These are phyloP conservation scores for Australoheros facetus DNA, from an alignment of 2,797 vertebrate species.

Conservation along the genomic window DNA sequence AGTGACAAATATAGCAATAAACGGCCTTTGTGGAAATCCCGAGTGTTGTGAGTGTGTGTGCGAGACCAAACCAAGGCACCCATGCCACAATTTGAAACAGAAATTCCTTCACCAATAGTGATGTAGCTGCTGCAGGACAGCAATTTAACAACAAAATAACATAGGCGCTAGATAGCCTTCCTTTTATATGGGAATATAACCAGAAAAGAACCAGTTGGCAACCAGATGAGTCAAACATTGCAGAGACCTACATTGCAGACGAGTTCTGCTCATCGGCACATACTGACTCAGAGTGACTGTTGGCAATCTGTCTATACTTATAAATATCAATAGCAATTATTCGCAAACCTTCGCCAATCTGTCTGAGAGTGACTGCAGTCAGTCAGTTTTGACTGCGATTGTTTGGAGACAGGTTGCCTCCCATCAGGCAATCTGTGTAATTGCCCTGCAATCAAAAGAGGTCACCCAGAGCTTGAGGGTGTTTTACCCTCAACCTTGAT, in stretches of 20 bases:
- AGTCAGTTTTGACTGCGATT: too few species aligned
- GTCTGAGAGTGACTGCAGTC: too few species aligned
- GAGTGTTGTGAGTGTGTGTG: too few species aligned
- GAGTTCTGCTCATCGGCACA: neutral
- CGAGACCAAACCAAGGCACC: too few species aligned
- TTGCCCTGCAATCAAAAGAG: too few species aligned
- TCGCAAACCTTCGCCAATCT: too few species aligned
- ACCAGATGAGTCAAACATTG: neutral
- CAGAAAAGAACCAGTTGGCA: neutral
- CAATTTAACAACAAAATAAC: neutral
- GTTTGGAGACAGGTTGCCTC: too few species aligned
- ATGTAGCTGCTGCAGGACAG: neutral
- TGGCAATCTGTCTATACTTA: neutral
- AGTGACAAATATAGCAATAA: too few species aligned
- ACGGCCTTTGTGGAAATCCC: too few species aligned
- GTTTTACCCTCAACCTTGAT: neutral
- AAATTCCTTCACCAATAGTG: neutral
- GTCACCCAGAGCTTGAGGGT: too few species aligned
- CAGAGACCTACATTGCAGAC: neutral
- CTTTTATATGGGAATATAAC: neutral
- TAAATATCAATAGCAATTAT: neutral
- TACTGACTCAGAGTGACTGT: neutral
- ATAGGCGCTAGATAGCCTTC: neutral
- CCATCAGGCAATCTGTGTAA: too few species aligned
- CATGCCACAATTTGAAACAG: neutral